A percentile compares a stretch with the other conserved stretches of the same genome.
Evolutionary conservation across 1,140 invertebrate species (phyloP).

Genomic region (Mactra quadrangularis): DNA sequence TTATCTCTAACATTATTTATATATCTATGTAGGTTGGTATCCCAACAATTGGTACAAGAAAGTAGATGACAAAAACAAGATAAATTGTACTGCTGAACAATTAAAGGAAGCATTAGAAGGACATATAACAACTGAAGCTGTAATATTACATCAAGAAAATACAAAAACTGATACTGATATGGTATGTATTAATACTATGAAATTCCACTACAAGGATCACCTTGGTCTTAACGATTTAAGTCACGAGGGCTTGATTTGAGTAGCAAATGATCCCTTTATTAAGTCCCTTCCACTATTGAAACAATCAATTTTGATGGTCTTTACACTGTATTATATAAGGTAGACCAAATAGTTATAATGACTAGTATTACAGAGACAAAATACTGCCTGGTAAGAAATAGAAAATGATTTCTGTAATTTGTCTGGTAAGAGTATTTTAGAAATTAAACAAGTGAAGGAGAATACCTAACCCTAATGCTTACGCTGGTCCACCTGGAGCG

Average conservation of each 20-base stretch:
- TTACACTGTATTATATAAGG: too few relatives aligned
- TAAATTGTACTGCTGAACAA: constrained; percentile 96
- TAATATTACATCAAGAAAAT: constrained; percentile 98
- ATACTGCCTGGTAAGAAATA: too few relatives aligned
- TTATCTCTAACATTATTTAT: constrained; percentile 10
- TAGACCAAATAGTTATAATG: too few relatives aligned
- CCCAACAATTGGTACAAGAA: constrained; percentile 99
- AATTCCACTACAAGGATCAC: too few relatives aligned
- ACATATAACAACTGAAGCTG: constrained; percentile 98
- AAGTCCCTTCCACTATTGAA: background rate
- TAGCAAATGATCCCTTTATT: background rate
- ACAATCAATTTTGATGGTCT: too few relatives aligned
- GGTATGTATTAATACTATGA: constrained; percentile 84
- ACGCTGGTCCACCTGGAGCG: too few relatives aligned
- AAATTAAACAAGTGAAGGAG: too few relatives aligned
- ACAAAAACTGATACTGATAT: constrained; percentile 95
- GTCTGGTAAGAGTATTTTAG: too few relatives aligned
- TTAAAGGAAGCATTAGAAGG: constrained; percentile 97
- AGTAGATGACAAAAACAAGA: constrained; percentile 92
- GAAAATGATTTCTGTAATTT: too few relatives aligned
- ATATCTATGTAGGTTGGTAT: constrained; percentile 92
- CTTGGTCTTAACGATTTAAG: background rate
- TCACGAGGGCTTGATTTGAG: background rate
- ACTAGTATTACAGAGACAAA: too few relatives aligned
- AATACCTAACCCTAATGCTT: too few relatives aligned